These are phyloP conservation scores for Melikaiella ostensackeni DNA, from an alignment of 2,888 invertebrate genomes.

Conservation along the genomic window DNA sequence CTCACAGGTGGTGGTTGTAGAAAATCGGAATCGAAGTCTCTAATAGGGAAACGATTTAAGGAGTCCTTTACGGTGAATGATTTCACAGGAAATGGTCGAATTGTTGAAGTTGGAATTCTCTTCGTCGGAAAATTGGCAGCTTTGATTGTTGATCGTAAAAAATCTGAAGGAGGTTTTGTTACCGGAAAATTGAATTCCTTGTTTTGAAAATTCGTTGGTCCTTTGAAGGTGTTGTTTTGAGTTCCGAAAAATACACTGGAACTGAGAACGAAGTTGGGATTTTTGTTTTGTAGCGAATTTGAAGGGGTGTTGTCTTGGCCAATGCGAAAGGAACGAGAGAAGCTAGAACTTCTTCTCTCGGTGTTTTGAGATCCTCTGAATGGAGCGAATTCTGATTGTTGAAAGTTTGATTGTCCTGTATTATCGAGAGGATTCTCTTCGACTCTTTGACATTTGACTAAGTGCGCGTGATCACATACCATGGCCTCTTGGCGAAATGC, in stretches of 20 bases:
- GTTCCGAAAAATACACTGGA: slow-evolving; percentile 57
- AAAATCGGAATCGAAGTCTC: slow-evolving; percentile 31
- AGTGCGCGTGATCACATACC: slow-evolving; percentile 71
- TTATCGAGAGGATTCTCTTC: slow-evolving; percentile 10
- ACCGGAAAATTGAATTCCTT: neutral
- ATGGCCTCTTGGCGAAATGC: slow-evolving; percentile 72
- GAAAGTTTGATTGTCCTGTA: neutral
- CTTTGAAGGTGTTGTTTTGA: slow-evolving; percentile 26
- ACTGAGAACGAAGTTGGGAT: slow-evolving; percentile 57
- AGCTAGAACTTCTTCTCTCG: slow-evolving; percentile 23
- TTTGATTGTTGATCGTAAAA: neutral
- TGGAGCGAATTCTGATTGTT: neutral
- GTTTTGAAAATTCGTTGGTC: slow-evolving; percentile 37
- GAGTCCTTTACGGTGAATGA: slow-evolving; percentile 15
- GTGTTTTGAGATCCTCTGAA: neutral
- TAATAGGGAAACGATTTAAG: neutral
- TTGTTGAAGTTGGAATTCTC: neutral
- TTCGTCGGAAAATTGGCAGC: slow-evolving; percentile 2
- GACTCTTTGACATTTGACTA: slow-evolving; percentile 64
- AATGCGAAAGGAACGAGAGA: slow-evolving; percentile 50
- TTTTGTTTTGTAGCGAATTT: slow-evolving; percentile 42
- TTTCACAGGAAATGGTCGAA: neutral
- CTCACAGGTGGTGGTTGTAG: slow-evolving; percentile 41
- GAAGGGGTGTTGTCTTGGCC: slow-evolving; percentile 41
- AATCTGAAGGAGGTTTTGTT: neutral